Evolutionary conservation across 2,888 invertebrate species (phyloP).

Genomic region (Apodemia mormo): DNA sequence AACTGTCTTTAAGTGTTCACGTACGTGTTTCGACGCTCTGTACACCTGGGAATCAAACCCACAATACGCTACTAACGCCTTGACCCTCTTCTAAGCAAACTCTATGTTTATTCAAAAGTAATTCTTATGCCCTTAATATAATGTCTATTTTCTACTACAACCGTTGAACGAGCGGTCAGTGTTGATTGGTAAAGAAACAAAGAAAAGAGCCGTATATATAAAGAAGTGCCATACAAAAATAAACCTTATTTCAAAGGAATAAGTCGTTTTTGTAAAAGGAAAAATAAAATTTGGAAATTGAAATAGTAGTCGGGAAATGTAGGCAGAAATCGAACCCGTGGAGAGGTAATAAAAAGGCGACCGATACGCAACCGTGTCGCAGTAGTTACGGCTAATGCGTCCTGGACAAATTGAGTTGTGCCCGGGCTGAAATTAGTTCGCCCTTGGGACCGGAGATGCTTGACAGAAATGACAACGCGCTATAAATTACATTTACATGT

Average conservation of each 20-base stretch:
- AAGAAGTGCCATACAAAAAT: constrained; percentile 37
- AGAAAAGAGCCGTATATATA: constrained; percentile 47
- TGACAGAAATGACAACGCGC: constrained; percentile 43
- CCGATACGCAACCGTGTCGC: constrained; percentile 68
- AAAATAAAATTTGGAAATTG: constrained; percentile 64
- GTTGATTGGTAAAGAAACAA: constrained; percentile 60
- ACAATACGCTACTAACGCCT: constrained; percentile 72
- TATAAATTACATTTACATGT: constrained; percentile 38
- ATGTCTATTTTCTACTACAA: constrained; percentile 36
- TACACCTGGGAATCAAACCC: constrained; percentile 81
- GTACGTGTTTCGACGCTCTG: constrained; percentile 73
- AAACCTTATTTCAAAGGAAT: constrained; percentile 37
- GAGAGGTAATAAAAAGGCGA: constrained; percentile 67
- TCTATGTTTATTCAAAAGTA: constrained; percentile 38
- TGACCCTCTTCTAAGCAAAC: constrained; percentile 55
- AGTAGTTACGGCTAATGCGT: constrained; percentile 77
- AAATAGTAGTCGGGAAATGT: constrained; percentile 59
- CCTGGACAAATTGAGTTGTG: constrained; percentile 78
- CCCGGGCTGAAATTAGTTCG: constrained; percentile 69
- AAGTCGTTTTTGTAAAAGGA: constrained; percentile 32
- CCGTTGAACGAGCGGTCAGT: constrained; percentile 54
- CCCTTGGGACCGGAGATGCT: constrained; percentile 53
- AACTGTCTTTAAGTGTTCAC: constrained; percentile 75
- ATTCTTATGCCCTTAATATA: constrained; percentile 36
- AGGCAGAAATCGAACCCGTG: constrained; percentile 42